Evolutionary conservation across 2,113 vertebrate species (phyloP).

Genomic region (Herpailurus yagouaroundi): DNA sequence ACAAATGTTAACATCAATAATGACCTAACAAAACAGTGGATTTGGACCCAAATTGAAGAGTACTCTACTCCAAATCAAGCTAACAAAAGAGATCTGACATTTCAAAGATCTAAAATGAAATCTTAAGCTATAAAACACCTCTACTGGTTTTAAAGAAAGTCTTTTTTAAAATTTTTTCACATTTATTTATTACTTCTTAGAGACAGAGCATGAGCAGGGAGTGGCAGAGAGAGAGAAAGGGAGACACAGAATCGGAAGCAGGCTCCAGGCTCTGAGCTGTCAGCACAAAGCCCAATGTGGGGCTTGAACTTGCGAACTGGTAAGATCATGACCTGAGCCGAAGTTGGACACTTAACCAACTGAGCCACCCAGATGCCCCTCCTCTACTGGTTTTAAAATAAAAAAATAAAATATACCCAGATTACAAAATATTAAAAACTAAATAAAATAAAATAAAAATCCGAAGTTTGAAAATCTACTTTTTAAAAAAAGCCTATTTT

Average conservation of each 20-base stretch:
- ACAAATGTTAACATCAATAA: background rate
- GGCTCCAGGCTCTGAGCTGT: too few species aligned
- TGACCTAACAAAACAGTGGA: background rate
- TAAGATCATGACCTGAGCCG: too few species aligned
- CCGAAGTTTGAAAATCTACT: background rate
- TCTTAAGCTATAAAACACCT: background rate
- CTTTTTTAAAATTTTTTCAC: too few species aligned
- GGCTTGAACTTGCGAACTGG: too few species aligned
- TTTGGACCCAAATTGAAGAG: background rate
- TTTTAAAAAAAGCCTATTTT: background rate
- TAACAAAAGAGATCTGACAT: background rate
- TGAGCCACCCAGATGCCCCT: too few species aligned
- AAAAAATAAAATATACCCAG: background rate
- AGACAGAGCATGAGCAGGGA: too few species aligned
- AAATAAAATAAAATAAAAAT: conserved; percentile 4
- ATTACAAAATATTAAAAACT: background rate
- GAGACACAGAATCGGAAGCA: too few species aligned
- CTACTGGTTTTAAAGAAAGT: background rate
- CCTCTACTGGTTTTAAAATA: background rate
- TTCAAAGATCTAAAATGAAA: background rate
- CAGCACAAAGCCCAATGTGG: too few species aligned
- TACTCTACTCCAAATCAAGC: background rate
- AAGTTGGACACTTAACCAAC: too few species aligned
- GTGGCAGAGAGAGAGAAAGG: too few species aligned
- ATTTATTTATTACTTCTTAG: too few species aligned